phyloP scores from a whole-genome alignment of 2,888 invertebrate species.

The Meiosimyza platycephala region DNA sequence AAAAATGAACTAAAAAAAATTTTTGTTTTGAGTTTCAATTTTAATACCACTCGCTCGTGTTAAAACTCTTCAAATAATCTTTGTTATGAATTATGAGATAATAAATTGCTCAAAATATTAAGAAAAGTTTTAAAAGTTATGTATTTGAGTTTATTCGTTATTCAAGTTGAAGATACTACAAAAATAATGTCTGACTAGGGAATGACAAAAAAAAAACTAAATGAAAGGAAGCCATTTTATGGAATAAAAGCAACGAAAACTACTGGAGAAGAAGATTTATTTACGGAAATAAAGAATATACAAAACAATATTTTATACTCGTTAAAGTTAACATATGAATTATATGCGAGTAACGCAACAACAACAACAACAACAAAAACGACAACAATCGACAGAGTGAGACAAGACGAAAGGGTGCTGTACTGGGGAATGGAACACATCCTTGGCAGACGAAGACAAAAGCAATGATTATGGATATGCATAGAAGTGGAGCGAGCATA shows the following conservation, averaged over 20 bases:
- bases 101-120: no score
- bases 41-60: no score
- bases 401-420: background rate
- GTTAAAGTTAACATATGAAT: background rate
- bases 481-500: slow-evolving; percentile 20
- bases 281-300: slow-evolving; percentile 21
- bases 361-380: background rate
- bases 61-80: no score
- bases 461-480: slow-evolving; percentile 14
- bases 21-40: no score
- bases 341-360: background rate
- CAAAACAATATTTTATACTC: slow-evolving; percentile 24
- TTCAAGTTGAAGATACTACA: no score
- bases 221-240: no score
- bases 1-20: no score
- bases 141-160: no score
- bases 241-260: background rate
- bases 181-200: no score
- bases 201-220: no score
- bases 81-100: no score
- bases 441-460: slow-evolving; percentile 10
- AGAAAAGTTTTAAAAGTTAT: no score
- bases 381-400: background rate
- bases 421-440: slow-evolving; percentile 2
- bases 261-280: slow-evolving; percentile 9